A percentile compares a stretch with the other conserved stretches of the same genome.
Evolutionary conservation across 2,113 vertebrate genomes (phyloP).

Genomic region (Xenopus borealis): DNA sequence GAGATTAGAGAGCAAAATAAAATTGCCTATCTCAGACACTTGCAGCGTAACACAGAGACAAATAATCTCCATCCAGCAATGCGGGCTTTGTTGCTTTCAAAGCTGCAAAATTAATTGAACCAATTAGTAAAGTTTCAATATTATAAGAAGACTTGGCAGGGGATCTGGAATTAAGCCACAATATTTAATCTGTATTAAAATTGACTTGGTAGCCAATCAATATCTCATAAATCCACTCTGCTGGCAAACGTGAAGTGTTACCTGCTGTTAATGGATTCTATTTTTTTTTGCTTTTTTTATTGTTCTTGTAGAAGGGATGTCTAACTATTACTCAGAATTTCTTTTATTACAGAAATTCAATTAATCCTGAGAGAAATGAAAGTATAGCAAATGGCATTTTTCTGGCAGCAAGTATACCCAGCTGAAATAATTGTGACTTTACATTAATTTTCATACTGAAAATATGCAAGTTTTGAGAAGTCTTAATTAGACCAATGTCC

Average conservation of each 20-base stretch:
- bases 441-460: conserved; percentile 35
- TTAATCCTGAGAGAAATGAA: conserved; percentile 53
- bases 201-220: conserved; percentile 51
- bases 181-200: conserved; percentile 53
- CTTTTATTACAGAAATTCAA: conserved; percentile 53
- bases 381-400: conserved; percentile 34
- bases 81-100: conserved; percentile 15
- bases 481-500: background rate
- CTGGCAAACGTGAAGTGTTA: conserved; percentile 52
- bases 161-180: conserved; percentile 41
- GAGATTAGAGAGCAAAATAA: conserved; percentile 28
- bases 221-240: conserved; percentile 57
- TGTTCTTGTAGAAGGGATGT: conserved; percentile 45
- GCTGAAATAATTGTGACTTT: conserved; percentile 22
- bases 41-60: conserved; percentile 26
- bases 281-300: conserved; percentile 17
- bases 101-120: conserved; percentile 47
- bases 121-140: conserved; percentile 36
- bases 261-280: conserved; percentile 56
- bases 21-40: conserved; percentile 19
- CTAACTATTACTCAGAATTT: conserved; percentile 46
- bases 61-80: conserved; percentile 33
- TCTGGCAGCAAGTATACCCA: conserved; percentile 28
- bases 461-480: conserved; percentile 16
- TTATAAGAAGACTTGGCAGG: background rate